phyloP scores from a whole-genome alignment of 2,888 invertebrate species.

The Keiferia lycopersicella region DNA sequence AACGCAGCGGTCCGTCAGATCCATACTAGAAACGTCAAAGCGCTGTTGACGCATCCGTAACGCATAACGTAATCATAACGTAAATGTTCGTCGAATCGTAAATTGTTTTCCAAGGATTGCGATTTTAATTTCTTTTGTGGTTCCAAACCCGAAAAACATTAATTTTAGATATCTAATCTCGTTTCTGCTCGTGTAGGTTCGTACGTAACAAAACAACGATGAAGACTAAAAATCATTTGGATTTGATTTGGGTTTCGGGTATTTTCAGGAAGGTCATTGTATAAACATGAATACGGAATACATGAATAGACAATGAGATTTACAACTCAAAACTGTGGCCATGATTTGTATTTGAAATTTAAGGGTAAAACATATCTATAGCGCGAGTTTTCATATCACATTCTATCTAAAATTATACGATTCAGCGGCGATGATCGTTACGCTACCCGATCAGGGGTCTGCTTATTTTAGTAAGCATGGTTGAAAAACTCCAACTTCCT shows the following conservation, averaged over 20 bases:
- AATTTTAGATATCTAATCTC: neutral
- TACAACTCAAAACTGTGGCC: conserved; percentile 9
- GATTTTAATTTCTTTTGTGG: neutral
- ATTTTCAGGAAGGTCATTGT: neutral
- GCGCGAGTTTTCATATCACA: too few relatives aligned
- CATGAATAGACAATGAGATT: conserved; percentile 11
- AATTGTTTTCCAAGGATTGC: too few relatives aligned
- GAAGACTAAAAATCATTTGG: conserved; percentile 10
- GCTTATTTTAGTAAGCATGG: too few relatives aligned
- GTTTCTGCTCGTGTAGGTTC: neutral
- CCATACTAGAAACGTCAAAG: too few relatives aligned
- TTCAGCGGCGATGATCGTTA: too few relatives aligned
- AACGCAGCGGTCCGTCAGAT: too few relatives aligned
- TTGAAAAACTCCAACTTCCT: too few relatives aligned
- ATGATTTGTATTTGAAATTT: neutral
- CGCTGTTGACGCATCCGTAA: too few relatives aligned
- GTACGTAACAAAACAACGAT: neutral
- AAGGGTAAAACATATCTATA: neutral
- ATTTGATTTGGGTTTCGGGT: conserved; percentile 9
- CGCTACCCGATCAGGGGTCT: too few relatives aligned
- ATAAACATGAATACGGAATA: conserved; percentile 15
- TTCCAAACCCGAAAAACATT: neutral
- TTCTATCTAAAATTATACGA: too few relatives aligned
- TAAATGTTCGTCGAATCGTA: too few relatives aligned
- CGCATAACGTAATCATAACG: too few relatives aligned